Base-by-base conservation (phyloP, 2,888 invertebrate genomes). In the Nomada lathburiana region DNA sequence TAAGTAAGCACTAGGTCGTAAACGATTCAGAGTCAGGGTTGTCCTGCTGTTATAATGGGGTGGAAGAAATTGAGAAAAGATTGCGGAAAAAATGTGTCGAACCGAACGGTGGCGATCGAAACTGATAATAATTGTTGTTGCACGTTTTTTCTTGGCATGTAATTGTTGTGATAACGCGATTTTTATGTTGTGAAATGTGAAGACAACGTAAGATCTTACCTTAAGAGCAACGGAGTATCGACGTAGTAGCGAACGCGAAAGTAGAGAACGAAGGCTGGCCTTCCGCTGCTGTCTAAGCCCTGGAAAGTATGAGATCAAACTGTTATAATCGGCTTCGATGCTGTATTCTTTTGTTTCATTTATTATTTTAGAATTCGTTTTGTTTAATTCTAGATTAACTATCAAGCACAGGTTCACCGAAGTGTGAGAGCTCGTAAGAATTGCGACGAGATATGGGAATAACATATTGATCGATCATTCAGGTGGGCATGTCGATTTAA, bases 221-320 rank as follows among this genome's bases (percentile, higher is more conserved):
- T 97, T 92, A 98, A 95, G 86, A 98, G 96, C 90, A 98, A 95
- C 83, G 98, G 98, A 93, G 98, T 98, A 95, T 98, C 98, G 92
- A 98, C 97, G 95, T 98, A 98, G 94, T 98, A 98, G 94, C 98
- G 98, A 92, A 98, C 97, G 89, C 98, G 96, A 94, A 98, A 97
- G 94, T 98, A 97, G 94, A 98, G 96, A 91, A 97, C 97, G 92
- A 98, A 95, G 83, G 98, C 96, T 81, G 98, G 98, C 92, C 97
- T 97, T 89, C 98, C 98, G 94, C 97, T 97, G 93, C 97, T 97
- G 95, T 98, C 98, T 94, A 98, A 95, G 89, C 98, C 98, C 97
- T 97, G 94, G 23, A 94, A 95, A 92, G 9, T 5, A 53, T 4
- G 52, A 60, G 62, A 89, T 70, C 62, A 78, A 44, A 36, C 2